Base-by-base conservation (phyloP, 2,888 invertebrate genomes). In the Phoenoteleia sp. region DNA sequence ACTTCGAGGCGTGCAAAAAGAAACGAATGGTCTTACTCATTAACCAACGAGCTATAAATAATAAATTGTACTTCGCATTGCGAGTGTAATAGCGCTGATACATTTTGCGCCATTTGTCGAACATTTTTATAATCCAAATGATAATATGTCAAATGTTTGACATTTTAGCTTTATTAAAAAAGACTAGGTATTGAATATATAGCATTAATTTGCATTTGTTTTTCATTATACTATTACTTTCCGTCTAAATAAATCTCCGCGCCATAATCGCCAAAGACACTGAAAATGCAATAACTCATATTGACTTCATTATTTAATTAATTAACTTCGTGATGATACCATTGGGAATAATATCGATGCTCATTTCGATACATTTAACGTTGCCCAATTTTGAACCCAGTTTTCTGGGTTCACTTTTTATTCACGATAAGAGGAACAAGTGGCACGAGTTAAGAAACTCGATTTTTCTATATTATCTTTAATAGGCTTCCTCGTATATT, bases 21-120 rank as follows among this genome's bases (percentile, higher is more conserved):
- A 87, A 88, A 86, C 83, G 83, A 86, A 86, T 87, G 69, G 86
- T 74, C 66, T 82, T 82, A 67, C 87, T 87, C 86, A 88, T 88
- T 88, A 87, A 86, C 84, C 86, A 52, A 77, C 71, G 45, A 71
- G 75, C 87, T 83, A 85, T 87, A 87, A 88, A 88, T 88, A 88
- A 87, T 87, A 83, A 81, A 87, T 83, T 69, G 81, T 66, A 69
- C 56, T 36, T 64, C 81, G 71, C 58, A 75, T 52, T 49, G 58
- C 64, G 25, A 64, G 69, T 23, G 69, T 47, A 80, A 72, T 71
- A 56, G 54, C 83, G 66, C 74, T 83, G 86, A 87, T 85, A 84
- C 84, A 88, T 86, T 87, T 85, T 67, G 60, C 64, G 49, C 74
- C 69, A 80, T 85, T 86, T 83, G 83, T 86, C 56, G 49, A 72